Evolutionary conservation across 2,888 invertebrate genomes (phyloP).

Genomic region (Drosophila seclusa): DNA sequence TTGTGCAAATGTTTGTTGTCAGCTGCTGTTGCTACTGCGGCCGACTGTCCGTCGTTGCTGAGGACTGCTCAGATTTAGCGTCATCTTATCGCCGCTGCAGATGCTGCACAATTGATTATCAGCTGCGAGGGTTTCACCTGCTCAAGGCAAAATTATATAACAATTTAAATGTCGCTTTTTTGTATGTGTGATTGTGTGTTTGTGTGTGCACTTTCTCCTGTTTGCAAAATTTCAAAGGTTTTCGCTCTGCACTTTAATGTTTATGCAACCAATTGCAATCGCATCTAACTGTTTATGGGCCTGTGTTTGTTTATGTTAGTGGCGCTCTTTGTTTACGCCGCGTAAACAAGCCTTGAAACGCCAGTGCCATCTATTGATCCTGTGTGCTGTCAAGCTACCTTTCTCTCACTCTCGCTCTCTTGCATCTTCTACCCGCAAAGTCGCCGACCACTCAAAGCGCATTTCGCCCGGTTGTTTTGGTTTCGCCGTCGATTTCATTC

Average conservation of each 20-base stretch:
- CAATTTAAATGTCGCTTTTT: constrained; percentile 25
- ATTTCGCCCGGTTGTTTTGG: constrained; percentile 7
- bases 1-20: constrained; percentile 68
- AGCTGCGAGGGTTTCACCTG: constrained; percentile 14
- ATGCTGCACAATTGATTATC: constrained; percentile 29
- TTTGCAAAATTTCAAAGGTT: constrained; percentile 18
- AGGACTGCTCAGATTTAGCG: constrained; percentile 52
- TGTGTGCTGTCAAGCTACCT: constrained; percentile 8
- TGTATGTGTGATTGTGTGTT: constrained; percentile 3
- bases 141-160: constrained; percentile 27
- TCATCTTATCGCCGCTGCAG: constrained; percentile 58
- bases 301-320: constrained; percentile 36
- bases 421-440: constrained; percentile 12
- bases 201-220: constrained; percentile 23
- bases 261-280: constrained; percentile 54
- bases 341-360: constrained; percentile 58
- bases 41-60: constrained; percentile 5
- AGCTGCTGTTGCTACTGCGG: constrained; percentile 24
- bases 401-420: constrained; percentile 7
- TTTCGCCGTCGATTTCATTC: constrained; percentile 54
- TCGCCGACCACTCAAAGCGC: constrained; percentile 36
- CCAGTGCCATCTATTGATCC: constrained; percentile 50
- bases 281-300: constrained; percentile 27
- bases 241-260: constrained; percentile 22
- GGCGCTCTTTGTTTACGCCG: constrained; percentile 55